Base-by-base conservation (phyloP, 2,888 invertebrate species). In the Chalcosyrphus nemorum region DNA sequence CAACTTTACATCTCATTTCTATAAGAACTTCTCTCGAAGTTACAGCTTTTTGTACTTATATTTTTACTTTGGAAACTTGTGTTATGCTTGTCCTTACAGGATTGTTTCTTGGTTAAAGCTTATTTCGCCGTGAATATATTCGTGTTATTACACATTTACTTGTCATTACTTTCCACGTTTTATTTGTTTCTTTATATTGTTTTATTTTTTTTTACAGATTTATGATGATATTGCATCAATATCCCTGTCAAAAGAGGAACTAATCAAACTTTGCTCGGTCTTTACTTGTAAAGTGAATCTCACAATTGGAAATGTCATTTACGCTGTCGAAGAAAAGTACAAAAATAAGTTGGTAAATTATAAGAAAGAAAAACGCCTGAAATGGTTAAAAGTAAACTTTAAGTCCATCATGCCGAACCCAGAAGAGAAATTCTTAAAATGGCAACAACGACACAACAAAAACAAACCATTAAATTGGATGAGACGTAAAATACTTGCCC, bases 311-410 rank as follows among this genome's bases (percentile, higher is more conserved):
- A 84, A 84, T 27, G 9, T 84, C 6, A n/a, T 84, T 0, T 70
- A 84, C 19, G 17, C 56, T 5, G 74, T 84, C n/a, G 80, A 80
- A 21, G n/a, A 75, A n/a, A 84, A 80, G 45, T 80, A 70, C 50
- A 84, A 75, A 47, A 2, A 50, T 6, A 80, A 70, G 38, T 43
- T 84, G 9, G 4, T 17, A 11, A 80, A 27, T 1, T 84, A 71
- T 7, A 45, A 29, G 0, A 38, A 50, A 7, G 7, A 9, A 1
- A 75, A 75, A 29, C 43, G 57, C 0, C 17, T 84, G 0, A 80
- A 84, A 41, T 84, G 84, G 84, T 13, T 84, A 11, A 47, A 11
- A 1, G 7, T 21, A 0, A 75, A 84, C 45, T 24, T 84, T 0
- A 63, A 56, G 1, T 0, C 17, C 1, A 57, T 80, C 0, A 7